Evolutionary conservation across 2,888 invertebrate species (phyloP).

Genomic region (Harpagoxenus sublaevis): DNA sequence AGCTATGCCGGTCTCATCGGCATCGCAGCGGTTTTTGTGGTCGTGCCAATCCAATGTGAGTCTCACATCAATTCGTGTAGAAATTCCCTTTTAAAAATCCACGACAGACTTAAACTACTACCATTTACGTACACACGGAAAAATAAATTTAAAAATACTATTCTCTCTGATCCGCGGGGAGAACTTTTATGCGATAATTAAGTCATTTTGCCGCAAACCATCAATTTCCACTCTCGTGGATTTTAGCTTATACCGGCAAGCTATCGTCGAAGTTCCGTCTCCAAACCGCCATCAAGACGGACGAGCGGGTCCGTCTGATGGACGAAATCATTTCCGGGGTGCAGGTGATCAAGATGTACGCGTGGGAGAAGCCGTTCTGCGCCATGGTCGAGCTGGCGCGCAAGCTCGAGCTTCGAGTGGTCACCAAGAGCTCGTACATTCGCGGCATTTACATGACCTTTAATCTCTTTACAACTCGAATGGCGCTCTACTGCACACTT

Average conservation of each 20-base stretch:
- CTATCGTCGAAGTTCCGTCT: conserved; percentile 86
- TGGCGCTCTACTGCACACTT: conserved; percentile 92
- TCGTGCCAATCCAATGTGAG: conserved; percentile 95
- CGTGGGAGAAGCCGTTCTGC: conserved; percentile 92
- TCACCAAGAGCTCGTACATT: conserved; percentile 89
- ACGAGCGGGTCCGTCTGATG: conserved; percentile 92
- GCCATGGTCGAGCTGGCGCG: conserved; percentile 89
- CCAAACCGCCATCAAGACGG: conserved; percentile 89
- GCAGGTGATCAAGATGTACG: conserved; percentile 93
- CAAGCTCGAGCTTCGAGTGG: conserved; percentile 87
- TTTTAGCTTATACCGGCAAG: conserved; percentile 84
- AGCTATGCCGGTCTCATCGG: conserved; percentile 94
- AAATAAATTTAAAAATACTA: not conserved
- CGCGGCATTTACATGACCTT: conserved; percentile 91
- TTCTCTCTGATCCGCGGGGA: not conserved
- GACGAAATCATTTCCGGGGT: conserved; percentile 92
- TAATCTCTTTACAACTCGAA: conserved; percentile 93
- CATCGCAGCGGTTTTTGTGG: conserved; percentile 93
- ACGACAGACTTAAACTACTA: not conserved
- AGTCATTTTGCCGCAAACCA: not conserved
- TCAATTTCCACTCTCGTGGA: not conserved
- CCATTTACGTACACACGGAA: not conserved
- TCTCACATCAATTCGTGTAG: conserved; percentile 54
- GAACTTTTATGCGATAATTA: not conserved
- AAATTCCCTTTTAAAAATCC: not conserved